These are phyloP conservation scores for Ichneumoninae sp. DNA, from an alignment of 2,888 invertebrate genomes.

Conservation along the genomic window DNA sequence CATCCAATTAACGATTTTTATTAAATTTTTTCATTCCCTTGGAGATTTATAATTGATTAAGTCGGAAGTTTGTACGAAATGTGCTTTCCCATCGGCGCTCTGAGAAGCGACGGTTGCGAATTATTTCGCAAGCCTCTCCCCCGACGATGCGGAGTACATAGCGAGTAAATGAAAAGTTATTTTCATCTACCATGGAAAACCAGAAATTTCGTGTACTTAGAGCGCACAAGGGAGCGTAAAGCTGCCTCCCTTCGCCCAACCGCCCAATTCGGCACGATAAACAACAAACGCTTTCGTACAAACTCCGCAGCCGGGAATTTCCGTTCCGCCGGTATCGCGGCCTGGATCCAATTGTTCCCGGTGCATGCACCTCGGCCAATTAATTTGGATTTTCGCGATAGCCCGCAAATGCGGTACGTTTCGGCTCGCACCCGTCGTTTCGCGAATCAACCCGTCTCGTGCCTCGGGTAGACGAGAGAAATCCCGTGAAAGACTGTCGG, in stretches of 20 bases:
- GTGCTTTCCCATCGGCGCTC: too few species aligned
- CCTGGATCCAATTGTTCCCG: conserved; percentile 36
- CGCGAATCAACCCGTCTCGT: background rate
- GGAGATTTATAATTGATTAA: too few species aligned
- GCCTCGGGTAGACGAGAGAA: background rate
- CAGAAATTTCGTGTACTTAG: background rate
- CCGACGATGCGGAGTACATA: background rate
- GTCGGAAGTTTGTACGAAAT: too few species aligned
- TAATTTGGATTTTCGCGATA: conserved; percentile 51
- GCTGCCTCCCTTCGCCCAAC: background rate
- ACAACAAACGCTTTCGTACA: conserved; percentile 5
- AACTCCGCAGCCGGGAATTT: conserved; percentile 13
- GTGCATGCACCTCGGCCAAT: conserved; percentile 41
- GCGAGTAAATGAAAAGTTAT: background rate
- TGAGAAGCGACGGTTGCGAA: background rate
- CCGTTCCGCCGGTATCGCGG: conserved; percentile 3
- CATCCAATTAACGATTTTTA: too few species aligned
- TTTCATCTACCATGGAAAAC: background rate
- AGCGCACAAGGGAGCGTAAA: too few species aligned
- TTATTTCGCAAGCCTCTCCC: background rate
- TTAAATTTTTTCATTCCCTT: too few species aligned
- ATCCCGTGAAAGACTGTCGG: conserved; percentile 11
- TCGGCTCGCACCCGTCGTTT: background rate
- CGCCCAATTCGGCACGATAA: background rate
- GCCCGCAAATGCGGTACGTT: conserved; percentile 38